Evolutionary conservation across 2,797 vertebrate species (phyloP).

Genomic region (Tapera naevia): DNA sequence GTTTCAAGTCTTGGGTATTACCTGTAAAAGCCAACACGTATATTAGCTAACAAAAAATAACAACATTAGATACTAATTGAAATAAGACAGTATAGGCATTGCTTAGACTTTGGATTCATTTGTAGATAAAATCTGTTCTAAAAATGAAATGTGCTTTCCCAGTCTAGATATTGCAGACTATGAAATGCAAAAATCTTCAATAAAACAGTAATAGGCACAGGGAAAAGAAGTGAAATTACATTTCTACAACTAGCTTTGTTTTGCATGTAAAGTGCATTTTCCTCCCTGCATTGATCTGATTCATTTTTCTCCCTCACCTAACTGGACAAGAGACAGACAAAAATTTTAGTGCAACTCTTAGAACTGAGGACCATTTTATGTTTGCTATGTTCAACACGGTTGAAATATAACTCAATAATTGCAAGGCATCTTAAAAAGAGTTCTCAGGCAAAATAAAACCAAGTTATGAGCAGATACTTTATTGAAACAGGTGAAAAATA

Average conservation of each 20-base stretch:
- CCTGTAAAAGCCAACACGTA: neutral
- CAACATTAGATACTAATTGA: neutral
- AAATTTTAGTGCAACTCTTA: neutral
- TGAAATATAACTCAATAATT: neutral
- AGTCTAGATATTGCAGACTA: neutral
- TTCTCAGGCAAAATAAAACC: neutral
- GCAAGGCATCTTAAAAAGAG: neutral
- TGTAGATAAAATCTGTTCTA: neutral
- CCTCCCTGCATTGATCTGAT: rapidly evolving
- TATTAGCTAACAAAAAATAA: neutral
- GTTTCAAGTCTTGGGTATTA: neutral
- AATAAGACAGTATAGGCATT: neutral
- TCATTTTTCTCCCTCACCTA: neutral
- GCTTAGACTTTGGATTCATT: neutral
- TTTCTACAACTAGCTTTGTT: neutral
- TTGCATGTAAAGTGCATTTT: neutral
- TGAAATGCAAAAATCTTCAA: neutral
- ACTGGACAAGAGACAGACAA: neutral
- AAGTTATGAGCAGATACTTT: neutral
- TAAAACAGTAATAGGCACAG: neutral
- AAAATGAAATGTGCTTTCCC: neutral
- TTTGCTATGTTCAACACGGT: neutral
- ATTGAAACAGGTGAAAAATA: neutral
- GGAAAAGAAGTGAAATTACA: neutral
- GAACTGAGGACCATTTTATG: neutral